A percentile compares a stretch with the other conserved stretches of the same genome.
Evolutionary conservation across 2,797 vertebrate genomes (phyloP).

Genomic region (Crypturellus tataupa): DNA sequence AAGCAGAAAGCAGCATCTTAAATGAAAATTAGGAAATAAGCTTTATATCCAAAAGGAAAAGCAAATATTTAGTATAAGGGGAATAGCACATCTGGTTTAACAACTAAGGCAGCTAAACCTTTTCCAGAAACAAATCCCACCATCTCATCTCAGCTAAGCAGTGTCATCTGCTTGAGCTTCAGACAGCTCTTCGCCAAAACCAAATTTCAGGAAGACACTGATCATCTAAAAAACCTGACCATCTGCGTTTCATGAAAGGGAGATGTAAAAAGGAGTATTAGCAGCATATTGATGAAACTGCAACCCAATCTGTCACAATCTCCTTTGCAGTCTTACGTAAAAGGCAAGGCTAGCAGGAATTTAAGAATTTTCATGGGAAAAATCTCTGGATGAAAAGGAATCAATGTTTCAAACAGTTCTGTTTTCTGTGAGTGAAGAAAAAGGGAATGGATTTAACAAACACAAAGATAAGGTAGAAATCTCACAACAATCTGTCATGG

Average conservation of each 20-base stretch:
- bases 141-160: conserved; percentile 12
- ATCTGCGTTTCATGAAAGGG: conserved; percentile 67
- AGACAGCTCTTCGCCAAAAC: conserved; percentile 53
- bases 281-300: conserved; percentile 65
- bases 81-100: neutral
- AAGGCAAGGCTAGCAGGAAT: conserved; percentile 46
- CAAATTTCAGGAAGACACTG: conserved; percentile 44
- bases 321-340: conserved; percentile 59
- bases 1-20: neutral
- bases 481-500: neutral
- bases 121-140: neutral
- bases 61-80: neutral
- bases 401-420: conserved; percentile 31
- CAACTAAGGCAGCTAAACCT: neutral
- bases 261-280: conserved; percentile 68
- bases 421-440: conserved; percentile 10
- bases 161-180: conserved; percentile 39
- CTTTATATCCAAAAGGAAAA: neutral
- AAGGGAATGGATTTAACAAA: conserved; percentile 8
- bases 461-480: neutral
- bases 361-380: conserved; percentile 30
- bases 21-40: neutral
- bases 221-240: conserved; percentile 64
- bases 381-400: conserved; percentile 51
- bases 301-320: conserved; percentile 69